phyloP scores from a whole-genome alignment of 2,888 invertebrate species.

The Hymenopus coronatus region DNA sequence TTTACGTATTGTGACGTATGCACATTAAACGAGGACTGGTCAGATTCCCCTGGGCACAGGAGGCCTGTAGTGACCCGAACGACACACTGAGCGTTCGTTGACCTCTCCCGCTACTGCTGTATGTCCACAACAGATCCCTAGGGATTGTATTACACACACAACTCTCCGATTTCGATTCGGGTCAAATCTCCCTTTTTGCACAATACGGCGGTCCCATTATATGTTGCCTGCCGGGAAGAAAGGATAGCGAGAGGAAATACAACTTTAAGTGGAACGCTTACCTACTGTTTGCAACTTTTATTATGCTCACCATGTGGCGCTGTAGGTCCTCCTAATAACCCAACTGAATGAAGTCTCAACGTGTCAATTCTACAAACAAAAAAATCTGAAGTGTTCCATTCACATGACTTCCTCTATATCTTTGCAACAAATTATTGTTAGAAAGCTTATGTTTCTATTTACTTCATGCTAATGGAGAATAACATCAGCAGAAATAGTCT shows the following conservation, averaged over 20 bases:
- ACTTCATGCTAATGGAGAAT: too few relatives aligned
- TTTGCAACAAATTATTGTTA: too few relatives aligned
- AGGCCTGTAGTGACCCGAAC: not conserved
- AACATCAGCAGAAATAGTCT: too few relatives aligned
- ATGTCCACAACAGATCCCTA: not conserved
- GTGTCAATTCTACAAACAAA: too few relatives aligned
- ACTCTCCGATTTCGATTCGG: not conserved
- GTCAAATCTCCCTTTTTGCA: not conserved
- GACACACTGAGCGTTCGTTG: conserved; percentile 13
- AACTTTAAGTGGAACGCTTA: not conserved
- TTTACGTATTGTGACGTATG: too few relatives aligned
- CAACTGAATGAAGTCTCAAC: too few relatives aligned
- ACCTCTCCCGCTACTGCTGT: not conserved
- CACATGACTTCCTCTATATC: too few relatives aligned
- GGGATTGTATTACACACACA: not conserved
- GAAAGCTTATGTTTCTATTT: too few relatives aligned
- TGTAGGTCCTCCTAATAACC: too few relatives aligned
- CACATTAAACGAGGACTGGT: not conserved
- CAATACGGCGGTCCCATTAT: not conserved
- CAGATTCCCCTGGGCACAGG: not conserved
- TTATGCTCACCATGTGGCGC: too few relatives aligned
- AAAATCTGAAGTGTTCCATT: too few relatives aligned
- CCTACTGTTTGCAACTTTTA: not conserved
- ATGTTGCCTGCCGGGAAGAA: not conserved
- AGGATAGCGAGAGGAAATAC: not conserved